Evolutionary conservation across 2,888 invertebrate species (phyloP).

Genomic region (Drosophila paracracens): DNA sequence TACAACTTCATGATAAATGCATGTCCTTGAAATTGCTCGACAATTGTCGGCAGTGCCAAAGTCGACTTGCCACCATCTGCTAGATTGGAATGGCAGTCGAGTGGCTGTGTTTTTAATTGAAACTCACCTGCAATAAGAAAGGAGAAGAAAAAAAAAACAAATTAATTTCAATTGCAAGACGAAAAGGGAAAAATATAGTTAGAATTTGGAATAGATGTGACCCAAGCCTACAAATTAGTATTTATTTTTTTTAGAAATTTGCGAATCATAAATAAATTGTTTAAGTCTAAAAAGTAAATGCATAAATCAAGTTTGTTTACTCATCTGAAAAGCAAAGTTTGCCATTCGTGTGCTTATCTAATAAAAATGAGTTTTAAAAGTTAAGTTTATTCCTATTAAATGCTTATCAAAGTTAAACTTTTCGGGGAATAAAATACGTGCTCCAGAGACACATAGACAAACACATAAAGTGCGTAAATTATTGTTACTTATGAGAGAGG

Average conservation of each 20-base stretch:
- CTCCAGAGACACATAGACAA: not conserved
- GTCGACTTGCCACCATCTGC: constrained; percentile 22
- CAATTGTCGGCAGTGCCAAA: constrained; percentile 37
- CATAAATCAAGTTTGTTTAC: not conserved
- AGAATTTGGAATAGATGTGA: not conserved
- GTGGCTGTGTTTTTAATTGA: constrained; percentile 3
- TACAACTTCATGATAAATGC: constrained; percentile 50
- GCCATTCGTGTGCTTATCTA: not conserved
- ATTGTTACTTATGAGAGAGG: not conserved
- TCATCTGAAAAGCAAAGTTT: not conserved
- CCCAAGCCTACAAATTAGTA: not conserved
- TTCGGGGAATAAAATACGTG: not conserved
- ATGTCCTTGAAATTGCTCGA: constrained; percentile 56
- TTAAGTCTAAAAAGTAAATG: not conserved
- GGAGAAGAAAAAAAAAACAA: constrained; percentile 1
- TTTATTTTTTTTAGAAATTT: not conserved
- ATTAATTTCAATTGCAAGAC: constrained; percentile 8
- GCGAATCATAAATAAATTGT: not conserved
- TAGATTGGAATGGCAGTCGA: constrained; percentile 7
- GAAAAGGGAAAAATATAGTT: not conserved
- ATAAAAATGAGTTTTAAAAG: not conserved
- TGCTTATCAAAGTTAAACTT: not conserved
- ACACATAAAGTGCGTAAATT: not conserved
- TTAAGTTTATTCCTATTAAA: not conserved
- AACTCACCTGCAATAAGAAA: constrained; percentile 59